Evolutionary conservation across 2,797 vertebrate genomes (phyloP).

Genomic region (Phataginus tetradactyla): DNA sequence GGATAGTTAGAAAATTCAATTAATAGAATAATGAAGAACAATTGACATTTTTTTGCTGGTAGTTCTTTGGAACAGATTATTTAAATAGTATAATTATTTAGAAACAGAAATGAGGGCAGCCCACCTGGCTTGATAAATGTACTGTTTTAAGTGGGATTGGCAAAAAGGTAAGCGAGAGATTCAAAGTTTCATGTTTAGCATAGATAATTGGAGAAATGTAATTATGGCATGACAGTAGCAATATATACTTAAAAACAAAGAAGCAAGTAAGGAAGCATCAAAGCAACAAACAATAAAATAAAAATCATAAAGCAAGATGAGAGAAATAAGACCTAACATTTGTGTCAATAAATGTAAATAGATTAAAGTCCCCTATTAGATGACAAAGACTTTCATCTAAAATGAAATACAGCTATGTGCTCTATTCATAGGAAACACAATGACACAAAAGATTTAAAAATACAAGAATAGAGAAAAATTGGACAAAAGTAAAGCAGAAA

Average conservation of each 20-base stretch:
- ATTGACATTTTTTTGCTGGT: neutral
- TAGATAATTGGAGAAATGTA: slow-evolving; percentile 14
- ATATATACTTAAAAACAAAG: neutral
- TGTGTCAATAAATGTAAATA: neutral
- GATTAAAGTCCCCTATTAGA: neutral
- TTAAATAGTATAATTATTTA: slow-evolving; percentile 54
- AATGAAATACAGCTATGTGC: neutral
- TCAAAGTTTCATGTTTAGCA: slow-evolving; percentile 27
- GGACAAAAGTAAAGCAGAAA: neutral
- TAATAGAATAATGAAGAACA: slow-evolving; percentile 48
- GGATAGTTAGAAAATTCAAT: slow-evolving; percentile 45
- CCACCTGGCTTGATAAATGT: neutral
- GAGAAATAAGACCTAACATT: neutral
- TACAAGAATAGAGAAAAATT: neutral
- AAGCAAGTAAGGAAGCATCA: neutral
- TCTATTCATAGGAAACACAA: neutral
- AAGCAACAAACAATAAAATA: neutral
- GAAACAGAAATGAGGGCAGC: slow-evolving; percentile 1
- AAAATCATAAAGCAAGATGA: neutral
- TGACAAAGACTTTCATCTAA: neutral
- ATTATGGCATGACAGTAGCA: neutral
- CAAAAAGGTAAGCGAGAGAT: neutral
- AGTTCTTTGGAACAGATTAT: slow-evolving; percentile 26
- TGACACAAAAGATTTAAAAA: neutral
- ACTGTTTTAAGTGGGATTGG: neutral